Conservation (phyloP, 2,113 vertebrate species). For the Etia nguti region DNA sequence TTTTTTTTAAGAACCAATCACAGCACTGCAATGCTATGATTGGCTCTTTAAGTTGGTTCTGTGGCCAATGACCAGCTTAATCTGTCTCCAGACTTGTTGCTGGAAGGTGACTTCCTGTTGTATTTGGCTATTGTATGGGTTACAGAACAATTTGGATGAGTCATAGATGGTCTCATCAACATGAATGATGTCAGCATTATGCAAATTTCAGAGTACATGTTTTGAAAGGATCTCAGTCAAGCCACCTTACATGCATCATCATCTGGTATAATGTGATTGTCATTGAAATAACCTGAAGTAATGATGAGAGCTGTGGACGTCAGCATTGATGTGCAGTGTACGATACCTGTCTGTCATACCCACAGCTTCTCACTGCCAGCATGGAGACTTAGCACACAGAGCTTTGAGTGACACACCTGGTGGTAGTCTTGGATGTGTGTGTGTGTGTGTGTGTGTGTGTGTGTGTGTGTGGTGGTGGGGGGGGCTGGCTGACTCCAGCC, state of each 20-base stretch:
- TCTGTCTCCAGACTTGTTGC: slow-evolving; percentile 49
- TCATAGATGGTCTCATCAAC: slow-evolving; percentile 20
- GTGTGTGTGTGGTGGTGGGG: not conserved
- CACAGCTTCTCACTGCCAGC: not conserved
- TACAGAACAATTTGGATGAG: slow-evolving; percentile 29
- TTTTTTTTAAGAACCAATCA: not conserved
- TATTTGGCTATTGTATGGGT: not conserved
- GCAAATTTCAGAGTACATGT: not conserved
- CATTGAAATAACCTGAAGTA: not conserved
- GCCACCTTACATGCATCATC: not conserved
- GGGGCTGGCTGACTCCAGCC: not conserved
- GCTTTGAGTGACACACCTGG: slow-evolving; percentile 23
- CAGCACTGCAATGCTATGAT: not conserved
- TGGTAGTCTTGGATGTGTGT: not conserved
- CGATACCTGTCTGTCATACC: not conserved
- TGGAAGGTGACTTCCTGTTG: slow-evolving; percentile 14
- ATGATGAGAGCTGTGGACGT: not conserved
- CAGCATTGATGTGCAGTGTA: not conserved
- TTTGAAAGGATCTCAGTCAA: not conserved
- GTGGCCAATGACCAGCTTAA: slow-evolving; percentile 18
- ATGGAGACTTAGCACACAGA: not conserved
- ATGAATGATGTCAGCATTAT: slow-evolving; percentile 17
- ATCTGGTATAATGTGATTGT: not conserved
- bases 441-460: not conserved
- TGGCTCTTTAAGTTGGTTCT: not conserved